Evolutionary conservation across 2,113 vertebrate species (phyloP), one percentile per base, ranked within the genome.

Genomic region (Sebastes fasciatus): DNA sequence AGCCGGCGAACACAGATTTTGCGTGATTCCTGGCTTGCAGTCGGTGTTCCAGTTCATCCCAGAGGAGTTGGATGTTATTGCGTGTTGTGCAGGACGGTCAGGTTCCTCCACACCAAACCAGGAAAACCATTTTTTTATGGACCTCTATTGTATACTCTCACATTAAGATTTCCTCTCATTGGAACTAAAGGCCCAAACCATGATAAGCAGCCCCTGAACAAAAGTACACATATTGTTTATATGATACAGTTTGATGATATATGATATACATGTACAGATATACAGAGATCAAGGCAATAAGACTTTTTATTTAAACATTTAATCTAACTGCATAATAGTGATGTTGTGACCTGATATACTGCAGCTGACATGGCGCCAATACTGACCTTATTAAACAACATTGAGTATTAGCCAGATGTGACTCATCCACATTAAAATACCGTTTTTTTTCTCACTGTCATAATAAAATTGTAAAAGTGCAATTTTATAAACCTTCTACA

Each of bases 1-100:
- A 62, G n/a, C 58, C 40, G 45, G 46, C 4, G 40, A 45, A n/a
- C 7, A 51, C 34, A 73, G 80, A 73, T 81, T 34, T 68, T 19
- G 46, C 34, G 8, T 4, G 26, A 80, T 73, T 23, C 40, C 48
- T 63, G 46, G 19, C 40, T 66, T 54, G 19, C 48, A 46, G 26
- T 72, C 9, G 17, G 23, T 1, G 5, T 64, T 73, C 16, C 45
- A n/a, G 14, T 46, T 74, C 17, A 72, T 57, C 26, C 40, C 23
- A 34, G 40, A 74, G 49, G 68, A 23, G 26, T 42, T n/a, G 40
- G 17, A n/a, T 65, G 71, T 8, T 14, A 17, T 64, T 70, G 12
- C 17, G 14, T 19, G 65, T 13, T 1, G 55, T 6, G 16, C 42
- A 63, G 62, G 8, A 13, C 19, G 63, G 62, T 45, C 68, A 48